phyloP scores from a whole-genome alignment of 2,888 invertebrate species.

The Clusia tigrina region DNA sequence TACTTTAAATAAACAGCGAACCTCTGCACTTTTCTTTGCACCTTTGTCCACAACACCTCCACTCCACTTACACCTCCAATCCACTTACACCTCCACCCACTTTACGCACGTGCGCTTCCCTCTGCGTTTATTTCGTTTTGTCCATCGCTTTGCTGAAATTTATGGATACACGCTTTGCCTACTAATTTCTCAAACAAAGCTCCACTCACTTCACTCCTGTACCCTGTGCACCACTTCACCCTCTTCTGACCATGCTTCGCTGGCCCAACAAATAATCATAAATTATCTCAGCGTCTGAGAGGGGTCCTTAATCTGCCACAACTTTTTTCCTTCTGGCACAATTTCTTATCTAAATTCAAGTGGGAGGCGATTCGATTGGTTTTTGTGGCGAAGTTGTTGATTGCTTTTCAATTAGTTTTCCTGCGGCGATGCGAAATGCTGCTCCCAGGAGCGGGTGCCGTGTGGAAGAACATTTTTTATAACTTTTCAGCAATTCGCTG shows the following conservation, averaged over 20 bases:
- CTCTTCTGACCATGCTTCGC: conserved; percentile 48
- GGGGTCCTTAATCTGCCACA: conserved; percentile 28
- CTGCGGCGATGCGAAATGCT: neutral
- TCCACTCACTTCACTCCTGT: neutral
- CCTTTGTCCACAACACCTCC: too few species aligned
- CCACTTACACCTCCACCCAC: too few species aligned
- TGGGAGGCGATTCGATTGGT: too few species aligned
- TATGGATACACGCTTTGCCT: conserved; percentile 57
- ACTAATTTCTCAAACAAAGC: conserved; percentile 44
- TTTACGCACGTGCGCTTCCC: conserved; percentile 49
- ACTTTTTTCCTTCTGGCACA: too few species aligned
- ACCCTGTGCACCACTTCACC: neutral
- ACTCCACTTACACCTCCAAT: too few species aligned
- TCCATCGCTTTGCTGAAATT: conserved; percentile 32
- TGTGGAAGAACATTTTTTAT: neutral
- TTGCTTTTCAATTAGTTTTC: conserved; percentile 23
- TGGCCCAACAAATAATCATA: conserved; percentile 57
- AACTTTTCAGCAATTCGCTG: neutral
- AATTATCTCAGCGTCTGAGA: conserved; percentile 42
- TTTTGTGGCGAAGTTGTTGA: conserved; percentile 17
- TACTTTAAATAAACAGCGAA: too few species aligned
- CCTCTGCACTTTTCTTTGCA: too few species aligned
- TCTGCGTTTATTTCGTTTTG: conserved; percentile 27
- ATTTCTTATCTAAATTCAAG: too few species aligned
- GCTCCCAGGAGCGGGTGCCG: neutral